A percentile compares a stretch with the other conserved stretches of the same genome.
Conservation (phyloP, 2,113 vertebrate genomes). For the Hippocampus barbouri region DNA sequence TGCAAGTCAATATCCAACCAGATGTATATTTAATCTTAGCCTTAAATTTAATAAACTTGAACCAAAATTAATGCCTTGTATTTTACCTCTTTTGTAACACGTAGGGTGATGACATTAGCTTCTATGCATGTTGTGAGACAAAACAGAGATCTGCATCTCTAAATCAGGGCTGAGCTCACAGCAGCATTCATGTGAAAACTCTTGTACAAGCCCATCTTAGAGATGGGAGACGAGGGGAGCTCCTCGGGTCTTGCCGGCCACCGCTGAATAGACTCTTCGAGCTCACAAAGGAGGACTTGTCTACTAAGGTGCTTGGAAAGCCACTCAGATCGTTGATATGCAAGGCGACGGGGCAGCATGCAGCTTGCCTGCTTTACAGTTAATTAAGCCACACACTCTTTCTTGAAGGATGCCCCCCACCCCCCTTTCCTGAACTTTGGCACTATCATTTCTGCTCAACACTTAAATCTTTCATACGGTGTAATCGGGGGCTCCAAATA, state of each 20-base stretch:
- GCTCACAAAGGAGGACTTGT: conserved; percentile 81
- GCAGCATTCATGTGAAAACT: conserved; percentile 32
- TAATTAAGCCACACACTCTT: conserved; percentile 74
- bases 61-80: neutral
- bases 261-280: conserved; percentile 65
- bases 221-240: conserved; percentile 41
- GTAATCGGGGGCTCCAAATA: neutral
- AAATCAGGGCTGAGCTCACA: conserved; percentile 1
- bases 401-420: conserved; percentile 60
- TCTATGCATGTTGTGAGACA: conserved; percentile 9
- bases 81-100: neutral
- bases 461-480: conserved; percentile 14
- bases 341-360: conserved; percentile 72
- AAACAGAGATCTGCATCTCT: conserved; percentile 9
- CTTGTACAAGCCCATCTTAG: conserved; percentile 29
- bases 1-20: neutral
- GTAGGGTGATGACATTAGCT: neutral
- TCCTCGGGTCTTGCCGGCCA: conserved; percentile 35
- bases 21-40: neutral
- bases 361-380: conserved; percentile 73
- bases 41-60: neutral
- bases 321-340: conserved; percentile 80
- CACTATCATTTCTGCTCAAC: conserved; percentile 46
- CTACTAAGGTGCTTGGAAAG: conserved; percentile 73
- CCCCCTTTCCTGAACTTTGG: conserved; percentile 25